Evolutionary conservation across 2,797 vertebrate genomes (phyloP).

Genomic region (Choloepus didactylus): DNA sequence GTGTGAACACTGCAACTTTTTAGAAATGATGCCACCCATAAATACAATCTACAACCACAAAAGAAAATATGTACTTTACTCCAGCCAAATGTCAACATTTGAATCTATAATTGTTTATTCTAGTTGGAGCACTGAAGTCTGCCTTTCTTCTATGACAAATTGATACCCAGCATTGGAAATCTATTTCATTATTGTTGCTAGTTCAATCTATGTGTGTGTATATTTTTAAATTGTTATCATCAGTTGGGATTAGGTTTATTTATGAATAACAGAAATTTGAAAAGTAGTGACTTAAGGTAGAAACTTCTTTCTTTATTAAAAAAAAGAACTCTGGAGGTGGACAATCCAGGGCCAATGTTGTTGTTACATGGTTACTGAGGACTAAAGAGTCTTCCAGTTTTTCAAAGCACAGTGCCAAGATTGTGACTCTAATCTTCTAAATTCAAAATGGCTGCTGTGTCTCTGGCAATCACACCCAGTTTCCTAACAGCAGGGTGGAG

Average conservation of each 20-base stretch:
- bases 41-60: constrained; percentile 40
- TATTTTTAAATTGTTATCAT: neutral
- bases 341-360: neutral
- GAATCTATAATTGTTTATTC: constrained; percentile 31
- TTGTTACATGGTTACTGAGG: neutral
- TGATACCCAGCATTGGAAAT: neutral
- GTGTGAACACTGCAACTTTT: constrained; percentile 68
- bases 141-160: constrained; percentile 1
- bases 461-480: neutral
- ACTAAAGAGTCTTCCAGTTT: neutral
- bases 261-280: constrained; percentile 26
- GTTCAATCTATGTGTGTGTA: neutral
- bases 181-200: constrained; percentile 41
- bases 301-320: constrained; percentile 20
- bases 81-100: constrained; percentile 52
- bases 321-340: neutral
- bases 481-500: neutral
- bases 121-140: neutral
- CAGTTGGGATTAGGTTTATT: neutral
- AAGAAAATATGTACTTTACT: constrained; percentile 54
- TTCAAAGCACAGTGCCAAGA: neutral
- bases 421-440: neutral
- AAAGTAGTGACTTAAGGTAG: constrained; percentile 7
- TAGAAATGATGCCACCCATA: constrained; percentile 56
- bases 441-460: neutral